phyloP scores from a whole-genome alignment of 2,797 vertebrate genomes.

The Leptoclinus maculatus region DNA sequence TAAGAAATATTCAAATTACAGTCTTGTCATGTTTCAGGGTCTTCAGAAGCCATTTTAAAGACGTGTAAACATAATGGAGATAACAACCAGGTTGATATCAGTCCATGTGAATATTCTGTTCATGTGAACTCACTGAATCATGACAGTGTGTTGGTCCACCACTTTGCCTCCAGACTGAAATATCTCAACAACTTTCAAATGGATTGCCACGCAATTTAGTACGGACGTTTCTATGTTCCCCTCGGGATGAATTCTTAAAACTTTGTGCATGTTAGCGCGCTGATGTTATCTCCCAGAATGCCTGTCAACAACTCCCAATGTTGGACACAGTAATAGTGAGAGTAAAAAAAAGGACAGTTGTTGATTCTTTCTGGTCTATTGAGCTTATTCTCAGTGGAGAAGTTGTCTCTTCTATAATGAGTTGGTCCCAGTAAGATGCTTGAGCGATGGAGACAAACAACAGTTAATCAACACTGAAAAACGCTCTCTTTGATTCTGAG shows the following conservation, averaged over 20 bases:
- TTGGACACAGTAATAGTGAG: neutral
- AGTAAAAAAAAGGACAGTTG: neutral
- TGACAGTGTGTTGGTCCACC: neutral
- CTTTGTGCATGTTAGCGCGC: neutral
- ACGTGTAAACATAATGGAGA: neutral
- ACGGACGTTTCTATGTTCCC: neutral
- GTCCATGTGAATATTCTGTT: neutral
- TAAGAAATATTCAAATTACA: conserved; percentile 31
- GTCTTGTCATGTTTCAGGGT: conserved; percentile 2
- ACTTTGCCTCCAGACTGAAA: neutral
- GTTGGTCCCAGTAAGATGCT: neutral
- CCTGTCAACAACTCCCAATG: neutral
- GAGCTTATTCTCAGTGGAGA: conserved; percentile 3
- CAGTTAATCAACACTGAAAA: conserved; percentile 1
- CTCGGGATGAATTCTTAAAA: neutral
- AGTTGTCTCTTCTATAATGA: neutral
- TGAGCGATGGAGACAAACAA: neutral
- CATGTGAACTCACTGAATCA: neutral
- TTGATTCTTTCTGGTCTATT: neutral
- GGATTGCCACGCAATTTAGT: neutral
- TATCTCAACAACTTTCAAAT: neutral
- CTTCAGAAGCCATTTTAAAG: conserved; percentile 5
- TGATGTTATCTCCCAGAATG: neutral
- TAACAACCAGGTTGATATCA: neutral
- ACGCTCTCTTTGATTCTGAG: conserved; percentile 3